phyloP scores from a whole-genome alignment of 2,113 vertebrate genomes.

The Amphilophus citrinellus region DNA sequence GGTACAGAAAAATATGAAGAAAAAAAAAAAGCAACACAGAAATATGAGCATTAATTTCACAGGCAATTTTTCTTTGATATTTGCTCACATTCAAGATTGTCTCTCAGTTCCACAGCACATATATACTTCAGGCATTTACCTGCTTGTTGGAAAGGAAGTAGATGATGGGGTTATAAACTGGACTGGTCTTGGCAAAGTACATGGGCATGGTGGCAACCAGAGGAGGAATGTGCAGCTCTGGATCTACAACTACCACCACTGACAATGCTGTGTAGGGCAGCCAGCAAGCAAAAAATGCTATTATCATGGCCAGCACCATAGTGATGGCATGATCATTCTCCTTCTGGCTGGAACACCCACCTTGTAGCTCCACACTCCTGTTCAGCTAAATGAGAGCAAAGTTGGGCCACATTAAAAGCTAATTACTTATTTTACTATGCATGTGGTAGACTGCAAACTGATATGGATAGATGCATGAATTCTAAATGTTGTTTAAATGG shows the following conservation, averaged over 20 bases:
- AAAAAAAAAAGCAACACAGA: neutral
- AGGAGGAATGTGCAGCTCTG: constrained; percentile 77
- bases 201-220: constrained; percentile 81
- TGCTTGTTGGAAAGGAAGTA: constrained; percentile 82
- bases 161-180: constrained; percentile 83
- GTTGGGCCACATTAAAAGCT: constrained; percentile 20
- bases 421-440: constrained; percentile 14
- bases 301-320: constrained; percentile 81
- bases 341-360: constrained; percentile 71
- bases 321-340: constrained; percentile 74
- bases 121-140: constrained; percentile 51
- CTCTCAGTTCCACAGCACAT: neutral
- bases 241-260: constrained; percentile 76
- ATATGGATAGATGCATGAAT: neutral
- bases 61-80: neutral
- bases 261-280: constrained; percentile 79
- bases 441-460: constrained; percentile 5
- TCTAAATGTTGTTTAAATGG: constrained; percentile 14
- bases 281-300: constrained; percentile 82
- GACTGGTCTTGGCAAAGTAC: constrained; percentile 84
- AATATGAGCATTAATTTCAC: neutral
- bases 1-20: neutral
- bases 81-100: neutral
- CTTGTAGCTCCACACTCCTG: constrained; percentile 79
- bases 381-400: constrained; percentile 72